A percentile compares a stretch with the other conserved stretches of the same genome.
phyloP scores from a whole-genome alignment of 1,140 invertebrate genomes.

The Meloidogyne hapla region DNA sequence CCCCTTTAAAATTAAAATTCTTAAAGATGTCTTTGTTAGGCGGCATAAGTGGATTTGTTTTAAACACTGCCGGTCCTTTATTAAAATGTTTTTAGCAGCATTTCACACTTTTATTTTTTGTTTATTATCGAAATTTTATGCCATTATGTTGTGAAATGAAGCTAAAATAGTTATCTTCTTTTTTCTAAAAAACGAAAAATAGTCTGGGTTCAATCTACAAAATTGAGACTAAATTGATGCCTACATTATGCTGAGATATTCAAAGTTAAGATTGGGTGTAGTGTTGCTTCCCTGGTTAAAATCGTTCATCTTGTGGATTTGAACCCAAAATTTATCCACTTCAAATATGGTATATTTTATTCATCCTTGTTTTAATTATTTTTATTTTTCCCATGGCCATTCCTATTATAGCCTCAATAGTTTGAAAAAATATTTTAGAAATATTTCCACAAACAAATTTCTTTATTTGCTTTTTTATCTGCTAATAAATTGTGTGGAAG shows the following conservation, averaged over 20 bases:
- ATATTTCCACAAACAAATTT: neutral
- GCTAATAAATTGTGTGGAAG: neutral
- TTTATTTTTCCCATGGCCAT: neutral
- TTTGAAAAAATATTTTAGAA: no score
- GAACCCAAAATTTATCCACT: neutral
- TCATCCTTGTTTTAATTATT: neutral
- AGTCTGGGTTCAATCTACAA: neutral
- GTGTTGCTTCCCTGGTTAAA: no score
- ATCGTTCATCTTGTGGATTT: neutral
- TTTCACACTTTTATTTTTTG: neutral
- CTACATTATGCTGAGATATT: no score
- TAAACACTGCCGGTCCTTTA: slow-evolving; percentile 1
- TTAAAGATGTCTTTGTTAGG: neutral
- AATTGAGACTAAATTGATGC: neutral
- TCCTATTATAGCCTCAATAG: neutral
- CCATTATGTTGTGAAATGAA: neutral
- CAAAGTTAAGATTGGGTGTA: no score
- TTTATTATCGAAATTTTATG: neutral
- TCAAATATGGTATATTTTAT: neutral
- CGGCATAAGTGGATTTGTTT: neutral
- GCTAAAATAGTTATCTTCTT: neutral
- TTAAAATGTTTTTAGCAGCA: neutral
- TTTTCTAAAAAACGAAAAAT: neutral
- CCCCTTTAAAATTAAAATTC: neutral
- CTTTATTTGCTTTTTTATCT: neutral